These are phyloP conservation scores for Quadroppia sp. DNA, from an alignment of 2,888 invertebrate species.

Conservation along the genomic window DNA sequence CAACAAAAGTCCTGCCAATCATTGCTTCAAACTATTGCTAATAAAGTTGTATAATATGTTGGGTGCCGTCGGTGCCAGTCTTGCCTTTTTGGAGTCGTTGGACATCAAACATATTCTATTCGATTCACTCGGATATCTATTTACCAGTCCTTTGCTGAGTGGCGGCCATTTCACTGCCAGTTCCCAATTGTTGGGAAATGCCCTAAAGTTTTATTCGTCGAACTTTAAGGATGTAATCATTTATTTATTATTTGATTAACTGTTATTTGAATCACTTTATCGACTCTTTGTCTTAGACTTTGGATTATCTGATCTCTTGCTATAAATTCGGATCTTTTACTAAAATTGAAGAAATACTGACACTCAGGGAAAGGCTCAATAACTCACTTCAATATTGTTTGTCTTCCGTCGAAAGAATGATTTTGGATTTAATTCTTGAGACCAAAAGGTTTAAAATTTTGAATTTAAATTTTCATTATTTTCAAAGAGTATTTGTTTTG, in stretches of 20 bases:
- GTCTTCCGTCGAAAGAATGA: constrained; percentile 64
- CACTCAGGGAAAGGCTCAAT: constrained; percentile 72
- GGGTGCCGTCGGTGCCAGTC: constrained; percentile 71
- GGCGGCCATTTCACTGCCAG: constrained; percentile 52
- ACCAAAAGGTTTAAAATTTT: constrained; percentile 51
- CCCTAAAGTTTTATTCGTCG: constrained; percentile 77
- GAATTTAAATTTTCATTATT: constrained; percentile 14
- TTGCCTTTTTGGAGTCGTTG: constrained; percentile 68
- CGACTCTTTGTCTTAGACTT: constrained; percentile 61
- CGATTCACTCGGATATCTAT: constrained; percentile 69
- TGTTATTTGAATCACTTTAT: constrained; percentile 33
- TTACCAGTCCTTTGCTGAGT: constrained; percentile 1
- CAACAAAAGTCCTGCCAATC: constrained; percentile 75
- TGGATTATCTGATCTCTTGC: constrained; percentile 83
- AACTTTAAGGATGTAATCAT: constrained; percentile 81
- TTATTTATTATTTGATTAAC: background rate
- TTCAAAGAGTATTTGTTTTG: constrained; percentile 39
- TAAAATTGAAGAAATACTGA: constrained; percentile 75
- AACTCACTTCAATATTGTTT: constrained; percentile 73
- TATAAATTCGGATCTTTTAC: constrained; percentile 93
- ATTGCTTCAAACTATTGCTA: constrained; percentile 78
- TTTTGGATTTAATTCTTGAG: constrained; percentile 64
- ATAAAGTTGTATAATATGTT: constrained; percentile 72
- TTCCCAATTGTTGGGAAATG: constrained; percentile 68
- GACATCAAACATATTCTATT: constrained; percentile 91